Conservation (phyloP, 2,113 vertebrate species). For the Crocuta crocuta region DNA sequence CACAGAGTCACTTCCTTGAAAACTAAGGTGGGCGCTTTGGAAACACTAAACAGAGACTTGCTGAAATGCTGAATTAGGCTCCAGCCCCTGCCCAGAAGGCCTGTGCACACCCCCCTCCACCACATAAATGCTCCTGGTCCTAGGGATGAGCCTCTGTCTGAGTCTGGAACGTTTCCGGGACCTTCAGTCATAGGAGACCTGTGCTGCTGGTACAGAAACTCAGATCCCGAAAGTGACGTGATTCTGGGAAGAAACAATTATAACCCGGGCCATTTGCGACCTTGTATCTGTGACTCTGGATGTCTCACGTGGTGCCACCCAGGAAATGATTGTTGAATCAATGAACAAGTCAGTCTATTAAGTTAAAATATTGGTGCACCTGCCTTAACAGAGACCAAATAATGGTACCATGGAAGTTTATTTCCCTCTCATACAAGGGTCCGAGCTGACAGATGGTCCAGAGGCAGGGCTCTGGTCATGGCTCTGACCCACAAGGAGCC, state of each 20-base stretch:
- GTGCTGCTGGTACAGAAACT: neutral
- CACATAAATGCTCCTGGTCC: neutral
- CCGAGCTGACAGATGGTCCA: neutral
- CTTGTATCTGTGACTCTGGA: neutral
- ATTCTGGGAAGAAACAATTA: neutral
- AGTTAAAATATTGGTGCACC: neutral
- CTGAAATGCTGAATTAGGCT: neutral
- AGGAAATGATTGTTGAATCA: neutral
- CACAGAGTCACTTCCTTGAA: neutral
- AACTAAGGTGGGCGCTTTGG: neutral
- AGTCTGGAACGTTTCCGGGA: too few species aligned
- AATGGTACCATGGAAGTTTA: neutral
- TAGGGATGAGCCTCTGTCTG: neutral
- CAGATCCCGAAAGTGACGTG: neutral
- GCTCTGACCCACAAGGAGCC: neutral
- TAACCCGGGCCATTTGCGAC: neutral
- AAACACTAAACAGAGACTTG: neutral
- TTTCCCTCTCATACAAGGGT: neutral
- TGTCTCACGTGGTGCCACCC: neutral
- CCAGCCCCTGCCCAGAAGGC: neutral
- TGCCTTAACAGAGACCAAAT: neutral
- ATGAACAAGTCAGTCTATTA: neutral
- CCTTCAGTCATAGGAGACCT: neutral
- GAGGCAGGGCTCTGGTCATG: neutral
- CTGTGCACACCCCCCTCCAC: neutral